Conservation (phyloP, 2,113 vertebrate genomes). For the Cyanoliseus patagonus region DNA sequence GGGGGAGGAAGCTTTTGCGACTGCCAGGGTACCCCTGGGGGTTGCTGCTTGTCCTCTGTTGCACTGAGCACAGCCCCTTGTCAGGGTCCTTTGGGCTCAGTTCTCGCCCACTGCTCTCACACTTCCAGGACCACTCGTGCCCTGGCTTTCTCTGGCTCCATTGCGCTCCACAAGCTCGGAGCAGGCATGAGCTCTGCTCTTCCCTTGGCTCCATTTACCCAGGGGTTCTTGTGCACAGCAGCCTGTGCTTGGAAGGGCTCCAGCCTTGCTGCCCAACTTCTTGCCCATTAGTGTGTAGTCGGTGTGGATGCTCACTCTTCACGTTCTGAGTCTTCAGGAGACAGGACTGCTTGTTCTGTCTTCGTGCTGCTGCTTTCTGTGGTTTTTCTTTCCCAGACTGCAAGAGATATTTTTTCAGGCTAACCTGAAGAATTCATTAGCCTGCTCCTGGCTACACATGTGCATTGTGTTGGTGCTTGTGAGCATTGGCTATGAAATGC, state of each 20-base stretch:
- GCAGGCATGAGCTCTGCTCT: background rate
- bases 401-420: background rate
- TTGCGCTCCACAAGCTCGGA: background rate
- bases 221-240: background rate
- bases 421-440: background rate
- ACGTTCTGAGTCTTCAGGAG: background rate
- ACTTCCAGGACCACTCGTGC: background rate
- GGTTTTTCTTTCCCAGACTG: background rate
- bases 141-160: background rate
- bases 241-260: background rate
- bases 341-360: background rate
- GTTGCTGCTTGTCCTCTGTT: background rate
- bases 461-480: background rate
- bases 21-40: background rate
- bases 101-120: background rate
- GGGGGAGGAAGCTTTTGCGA: background rate
- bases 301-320: rapidly evolving
- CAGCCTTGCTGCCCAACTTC: background rate
- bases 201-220: background rate
- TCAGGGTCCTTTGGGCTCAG: background rate
- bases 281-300: background rate
- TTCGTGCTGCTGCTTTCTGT: background rate
- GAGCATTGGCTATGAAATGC: background rate
- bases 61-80: background rate
- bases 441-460: background rate